phyloP scores from a whole-genome alignment of 2,888 invertebrate species.

The Drosophila fulvimacula region DNA sequence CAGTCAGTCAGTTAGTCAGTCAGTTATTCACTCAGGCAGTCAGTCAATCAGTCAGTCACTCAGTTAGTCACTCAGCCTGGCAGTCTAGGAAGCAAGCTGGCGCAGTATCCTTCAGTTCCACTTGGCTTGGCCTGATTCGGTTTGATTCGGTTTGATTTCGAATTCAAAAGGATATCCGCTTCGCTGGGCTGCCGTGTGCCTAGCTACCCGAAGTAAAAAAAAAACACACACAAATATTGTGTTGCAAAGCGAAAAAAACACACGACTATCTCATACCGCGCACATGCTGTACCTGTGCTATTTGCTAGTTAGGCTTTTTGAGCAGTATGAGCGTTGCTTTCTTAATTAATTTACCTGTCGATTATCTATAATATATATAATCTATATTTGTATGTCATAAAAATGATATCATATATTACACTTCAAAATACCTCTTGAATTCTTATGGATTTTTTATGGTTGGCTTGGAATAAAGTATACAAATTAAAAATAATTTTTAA shows the following conservation, averaged over 20 bases:
- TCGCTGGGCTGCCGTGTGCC: slow-evolving; percentile 46
- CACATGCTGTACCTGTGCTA: not conserved
- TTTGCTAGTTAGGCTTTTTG: not conserved
- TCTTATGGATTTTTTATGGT: no score
- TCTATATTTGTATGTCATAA: not conserved
- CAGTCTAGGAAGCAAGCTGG: slow-evolving; percentile 33
- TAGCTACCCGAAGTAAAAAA: not conserved
- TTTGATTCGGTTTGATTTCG: slow-evolving; percentile 65
- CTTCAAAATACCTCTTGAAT: not conserved
- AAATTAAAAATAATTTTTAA: no score
- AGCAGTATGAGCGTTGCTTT: not conserved
- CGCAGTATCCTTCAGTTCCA: slow-evolving; percentile 72
- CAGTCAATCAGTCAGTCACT: slow-evolving; percentile 9
- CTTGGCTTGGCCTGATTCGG: slow-evolving; percentile 61
- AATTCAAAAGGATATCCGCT: slow-evolving; percentile 70
- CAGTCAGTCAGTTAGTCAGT: not conserved
- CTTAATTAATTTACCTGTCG: slow-evolving; percentile 3
- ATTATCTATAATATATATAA: not conserved
- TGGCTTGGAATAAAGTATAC: no score
- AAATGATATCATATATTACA: not conserved
- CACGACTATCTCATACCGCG: slow-evolving; percentile 6
- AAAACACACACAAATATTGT: not conserved
- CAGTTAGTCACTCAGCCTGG: slow-evolving; percentile 10
- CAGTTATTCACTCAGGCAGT: not conserved
- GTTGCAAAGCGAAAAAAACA: not conserved